A percentile compares a stretch with the other conserved stretches of the same genome.
Conservation (phyloP, 2,888 invertebrate species). For the Cerastis leucographa region DNA sequence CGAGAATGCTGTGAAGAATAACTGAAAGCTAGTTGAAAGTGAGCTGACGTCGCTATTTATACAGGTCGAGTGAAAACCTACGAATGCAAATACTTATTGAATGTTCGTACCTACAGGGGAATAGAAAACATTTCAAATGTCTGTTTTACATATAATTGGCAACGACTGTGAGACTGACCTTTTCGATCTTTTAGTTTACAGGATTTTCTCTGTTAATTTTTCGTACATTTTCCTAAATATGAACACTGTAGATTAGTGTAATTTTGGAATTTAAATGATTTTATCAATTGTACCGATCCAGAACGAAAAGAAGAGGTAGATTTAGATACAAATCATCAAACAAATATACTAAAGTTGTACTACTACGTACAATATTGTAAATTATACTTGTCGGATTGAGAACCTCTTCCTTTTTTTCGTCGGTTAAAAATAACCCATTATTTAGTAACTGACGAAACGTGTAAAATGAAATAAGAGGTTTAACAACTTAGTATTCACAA, state of each 20-base stretch:
- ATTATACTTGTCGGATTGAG: not conserved
- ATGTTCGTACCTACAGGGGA: constrained; percentile 10
- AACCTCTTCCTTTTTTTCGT: not conserved
- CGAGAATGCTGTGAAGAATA: constrained; percentile 9
- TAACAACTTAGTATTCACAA: not conserved
- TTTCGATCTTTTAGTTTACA: not conserved
- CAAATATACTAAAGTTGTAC: not conserved
- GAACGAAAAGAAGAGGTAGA: not conserved
- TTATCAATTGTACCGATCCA: not conserved
- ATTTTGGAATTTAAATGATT: not conserved
- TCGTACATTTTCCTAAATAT: not conserved
- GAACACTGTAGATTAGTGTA: not conserved
- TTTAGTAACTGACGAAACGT: not conserved
- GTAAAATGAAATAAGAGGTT: not conserved
- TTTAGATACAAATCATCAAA: too few relatives aligned
- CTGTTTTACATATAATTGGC: not conserved
- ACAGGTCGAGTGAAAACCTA: constrained; percentile 24
- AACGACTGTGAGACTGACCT: not conserved
- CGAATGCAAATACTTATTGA: constrained; percentile 40
- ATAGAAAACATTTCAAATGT: constrained; percentile 20
- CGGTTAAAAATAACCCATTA: not conserved
- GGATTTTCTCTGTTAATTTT: not conserved
- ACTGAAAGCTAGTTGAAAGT: constrained; percentile 35
- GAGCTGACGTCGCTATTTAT: constrained; percentile 28
- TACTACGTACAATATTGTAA: too few relatives aligned